These are phyloP conservation scores for Apamea anceps DNA, from an alignment of 2,888 invertebrate genomes.

Conservation along the genomic window DNA sequence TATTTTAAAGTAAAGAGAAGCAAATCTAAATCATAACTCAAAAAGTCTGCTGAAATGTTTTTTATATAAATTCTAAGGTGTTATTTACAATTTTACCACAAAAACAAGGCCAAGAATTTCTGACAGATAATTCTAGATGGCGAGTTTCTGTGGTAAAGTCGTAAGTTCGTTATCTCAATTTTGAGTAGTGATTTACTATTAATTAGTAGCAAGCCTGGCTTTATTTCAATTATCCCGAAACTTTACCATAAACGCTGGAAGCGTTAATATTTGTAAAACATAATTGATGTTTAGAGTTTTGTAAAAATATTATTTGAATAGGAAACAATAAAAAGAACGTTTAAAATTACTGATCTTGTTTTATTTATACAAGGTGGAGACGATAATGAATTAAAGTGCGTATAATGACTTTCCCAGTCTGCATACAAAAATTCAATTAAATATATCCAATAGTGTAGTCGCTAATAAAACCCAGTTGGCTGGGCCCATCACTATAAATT, in stretches of 20 bases:
- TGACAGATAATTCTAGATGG: conserved; percentile 22
- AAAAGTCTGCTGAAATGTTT: conserved; percentile 58
- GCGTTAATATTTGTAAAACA: conserved; percentile 78
- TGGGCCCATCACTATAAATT: not conserved
- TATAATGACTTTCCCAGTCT: not conserved
- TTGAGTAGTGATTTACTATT: conserved; percentile 61
- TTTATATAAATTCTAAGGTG: conserved; percentile 41
- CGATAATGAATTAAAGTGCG: not conserved
- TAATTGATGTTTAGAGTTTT: conserved; percentile 81
- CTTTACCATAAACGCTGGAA: conserved; percentile 69
- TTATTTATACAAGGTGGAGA: conserved; percentile 13
- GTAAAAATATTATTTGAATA: conserved; percentile 78
- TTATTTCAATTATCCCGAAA: conserved; percentile 64
- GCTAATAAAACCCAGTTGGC: not conserved
- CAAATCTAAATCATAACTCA: conserved; percentile 48
- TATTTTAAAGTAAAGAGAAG: conserved; percentile 53
- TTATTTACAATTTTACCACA: conserved; percentile 35
- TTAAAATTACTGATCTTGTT: conserved; percentile 55
- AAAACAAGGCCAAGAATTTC: not conserved
- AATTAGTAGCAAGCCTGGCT: conserved; percentile 69
- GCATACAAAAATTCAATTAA: not conserved
- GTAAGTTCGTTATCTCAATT: conserved; percentile 58
- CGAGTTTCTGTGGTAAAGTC: conserved; percentile 36
- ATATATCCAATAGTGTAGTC: not conserved
- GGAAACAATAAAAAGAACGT: conserved; percentile 71